Percentiles rank a stretch among this genome's conserved stretches.
Evolutionary conservation across 1,140 invertebrate species (phyloP).

Genomic region (Cryptotermes secundus): DNA sequence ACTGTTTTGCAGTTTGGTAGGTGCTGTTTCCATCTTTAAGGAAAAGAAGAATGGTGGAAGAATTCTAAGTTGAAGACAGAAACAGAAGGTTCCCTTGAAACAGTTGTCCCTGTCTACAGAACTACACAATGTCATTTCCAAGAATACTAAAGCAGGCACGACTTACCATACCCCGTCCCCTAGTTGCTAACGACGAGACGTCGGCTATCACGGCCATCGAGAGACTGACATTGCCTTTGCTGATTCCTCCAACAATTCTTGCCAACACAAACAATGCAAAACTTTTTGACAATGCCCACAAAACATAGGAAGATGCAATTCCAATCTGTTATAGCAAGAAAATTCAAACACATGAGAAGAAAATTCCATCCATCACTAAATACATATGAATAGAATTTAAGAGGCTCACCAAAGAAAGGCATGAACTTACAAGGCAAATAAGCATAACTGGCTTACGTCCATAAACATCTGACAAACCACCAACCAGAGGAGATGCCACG

Average conservation of each 20-base stretch:
- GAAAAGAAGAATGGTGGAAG: no score
- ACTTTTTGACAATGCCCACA: slow-evolving; percentile 87
- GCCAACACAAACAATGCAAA: slow-evolving; percentile 93
- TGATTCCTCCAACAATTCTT: slow-evolving; percentile 89
- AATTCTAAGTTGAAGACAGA: no score
- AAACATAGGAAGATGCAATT: slow-evolving; percentile 78
- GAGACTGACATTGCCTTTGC: slow-evolving; percentile 95
- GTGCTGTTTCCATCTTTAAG: no score
- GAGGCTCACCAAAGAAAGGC: not conserved
- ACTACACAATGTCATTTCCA: no score
- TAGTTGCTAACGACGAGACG: slow-evolving; percentile 74
- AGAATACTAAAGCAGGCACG: no score
- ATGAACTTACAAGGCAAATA: slow-evolving; percentile 72
- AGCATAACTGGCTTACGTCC: slow-evolving; percentile 87
- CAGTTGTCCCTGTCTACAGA: no score
- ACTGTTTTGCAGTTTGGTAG: no score
- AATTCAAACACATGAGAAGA: not conserved
- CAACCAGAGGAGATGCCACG: slow-evolving; percentile 89
- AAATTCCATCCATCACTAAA: not conserved
- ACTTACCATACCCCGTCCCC: slow-evolving; percentile 92
- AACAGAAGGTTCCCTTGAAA: no score
- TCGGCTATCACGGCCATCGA: slow-evolving; percentile 96
- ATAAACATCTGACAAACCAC: slow-evolving; percentile 93
- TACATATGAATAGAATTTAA: not conserved
- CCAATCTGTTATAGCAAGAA: slow-evolving; percentile 62